A percentile compares a stretch with the other conserved stretches of the same genome.
Evolutionary conservation across 64 coral and sea anemone species (phyloP).

Genomic region (Montipora cactus): DNA sequence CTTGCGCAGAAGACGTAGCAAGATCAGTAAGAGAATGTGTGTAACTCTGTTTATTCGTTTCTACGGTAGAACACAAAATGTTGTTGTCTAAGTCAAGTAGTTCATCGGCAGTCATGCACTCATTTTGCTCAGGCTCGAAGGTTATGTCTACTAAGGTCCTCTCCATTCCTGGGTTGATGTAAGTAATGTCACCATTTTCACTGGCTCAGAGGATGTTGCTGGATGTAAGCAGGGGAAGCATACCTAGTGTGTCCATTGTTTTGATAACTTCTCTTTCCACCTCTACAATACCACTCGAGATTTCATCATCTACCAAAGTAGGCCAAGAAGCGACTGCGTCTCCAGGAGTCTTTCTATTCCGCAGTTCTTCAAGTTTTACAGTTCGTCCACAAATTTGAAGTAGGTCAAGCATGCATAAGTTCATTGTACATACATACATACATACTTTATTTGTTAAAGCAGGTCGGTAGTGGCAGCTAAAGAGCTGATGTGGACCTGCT

Average conservation of each 20-base stretch:
- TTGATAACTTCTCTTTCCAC: slow-evolving; percentile 65
- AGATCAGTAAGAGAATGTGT: slow-evolving; percentile 11
- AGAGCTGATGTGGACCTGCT: too few relatives aligned
- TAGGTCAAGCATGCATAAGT: slow-evolving; percentile 39
- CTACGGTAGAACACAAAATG: slow-evolving; percentile 5
- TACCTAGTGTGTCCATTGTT: slow-evolving; percentile 45
- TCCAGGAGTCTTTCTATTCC: neutral
- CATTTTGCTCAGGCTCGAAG: slow-evolving; percentile 43
- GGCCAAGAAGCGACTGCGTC: slow-evolving; percentile 13
- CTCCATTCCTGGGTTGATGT: slow-evolving; percentile 15
- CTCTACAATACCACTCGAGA: slow-evolving; percentile 38
- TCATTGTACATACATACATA: neutral
- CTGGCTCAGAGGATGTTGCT: neutral
- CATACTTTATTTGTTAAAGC: too few relatives aligned
- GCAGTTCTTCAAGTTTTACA: slow-evolving; percentile 33
- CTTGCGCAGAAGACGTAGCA: neutral
- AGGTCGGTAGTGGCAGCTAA: too few relatives aligned
- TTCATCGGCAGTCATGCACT: slow-evolving; percentile 27
- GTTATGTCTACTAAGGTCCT: neutral
- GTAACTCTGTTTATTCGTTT: slow-evolving; percentile 4
- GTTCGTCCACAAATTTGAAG: neutral
- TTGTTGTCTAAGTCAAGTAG: slow-evolving; percentile 41
- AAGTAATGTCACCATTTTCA: slow-evolving; percentile 28
- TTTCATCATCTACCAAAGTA: slow-evolving; percentile 39
- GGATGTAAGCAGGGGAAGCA: slow-evolving; percentile 19